These are phyloP conservation scores for Ceratotherium simum DNA, from an alignment of 2,113 vertebrate genomes.

Conservation along the genomic window DNA sequence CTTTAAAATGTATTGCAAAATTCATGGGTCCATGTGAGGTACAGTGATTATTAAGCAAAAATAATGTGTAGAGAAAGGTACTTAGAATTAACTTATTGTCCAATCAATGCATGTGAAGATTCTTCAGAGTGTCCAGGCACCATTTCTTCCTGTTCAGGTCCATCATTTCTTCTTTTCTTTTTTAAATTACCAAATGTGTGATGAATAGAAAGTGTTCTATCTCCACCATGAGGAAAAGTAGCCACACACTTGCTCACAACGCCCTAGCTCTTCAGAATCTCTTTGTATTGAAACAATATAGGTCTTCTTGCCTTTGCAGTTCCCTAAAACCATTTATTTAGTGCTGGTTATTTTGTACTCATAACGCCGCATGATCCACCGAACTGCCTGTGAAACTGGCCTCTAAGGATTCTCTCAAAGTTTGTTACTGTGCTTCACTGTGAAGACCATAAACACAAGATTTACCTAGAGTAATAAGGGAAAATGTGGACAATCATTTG, in stretches of 20 bases:
- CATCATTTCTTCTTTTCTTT: neutral
- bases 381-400: neutral
- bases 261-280: neutral
- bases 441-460: neutral
- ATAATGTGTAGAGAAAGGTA: neutral
- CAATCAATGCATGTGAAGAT: neutral
- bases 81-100: neutral
- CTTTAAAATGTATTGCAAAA: neutral
- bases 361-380: neutral
- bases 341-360: neutral
- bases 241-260: neutral
- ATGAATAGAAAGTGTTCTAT: neutral
- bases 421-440: neutral
- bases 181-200: neutral
- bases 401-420: conserved; percentile 1
- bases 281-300: neutral
- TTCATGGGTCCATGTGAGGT: neutral
- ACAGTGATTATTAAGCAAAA: neutral
- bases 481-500: neutral
- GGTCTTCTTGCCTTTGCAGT: neutral
- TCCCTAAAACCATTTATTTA: neutral
- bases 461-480: neutral
- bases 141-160: neutral
- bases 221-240: neutral
- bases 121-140: neutral